Percentiles rank a stretch among this genome's conserved stretches.
Evolutionary conservation across 2,888 invertebrate genomes (phyloP).

Genomic region (Mythimna lalbum): DNA sequence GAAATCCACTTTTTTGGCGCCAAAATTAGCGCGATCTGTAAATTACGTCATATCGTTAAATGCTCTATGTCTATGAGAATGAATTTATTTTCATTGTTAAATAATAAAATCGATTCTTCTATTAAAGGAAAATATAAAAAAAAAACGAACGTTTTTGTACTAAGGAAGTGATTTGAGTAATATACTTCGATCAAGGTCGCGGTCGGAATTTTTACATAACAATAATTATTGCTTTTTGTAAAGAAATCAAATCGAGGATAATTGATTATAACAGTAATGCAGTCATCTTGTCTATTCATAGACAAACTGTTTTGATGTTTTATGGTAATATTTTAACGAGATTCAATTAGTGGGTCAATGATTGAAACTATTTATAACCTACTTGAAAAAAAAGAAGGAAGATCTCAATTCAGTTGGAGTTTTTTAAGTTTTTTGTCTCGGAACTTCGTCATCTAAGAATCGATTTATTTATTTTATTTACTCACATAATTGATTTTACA

Average conservation of each 20-base stretch:
- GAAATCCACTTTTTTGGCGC: conserved; percentile 7
- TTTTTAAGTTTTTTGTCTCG: no score
- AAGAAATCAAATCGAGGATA: conserved; percentile 44
- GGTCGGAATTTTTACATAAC: conserved; percentile 51
- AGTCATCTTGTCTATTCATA: conserved; percentile 28
- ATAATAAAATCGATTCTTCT: conserved; percentile 21
- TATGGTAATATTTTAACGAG: not conserved
- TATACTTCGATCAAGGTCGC: conserved; percentile 53
- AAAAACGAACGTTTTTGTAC: conserved; percentile 61
- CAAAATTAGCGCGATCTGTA: conserved; percentile 16
- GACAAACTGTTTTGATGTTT: conserved; percentile 26
- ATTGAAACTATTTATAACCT: conserved; percentile 3
- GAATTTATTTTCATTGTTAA: conserved; percentile 50
- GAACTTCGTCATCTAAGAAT: no score
- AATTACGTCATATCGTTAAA: conserved; percentile 35
- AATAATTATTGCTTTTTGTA: conserved; percentile 58
- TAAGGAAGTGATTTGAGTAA: conserved; percentile 67
- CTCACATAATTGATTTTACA: no score
- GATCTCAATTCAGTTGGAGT: no score
- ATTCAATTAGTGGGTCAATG: conserved; percentile 10
- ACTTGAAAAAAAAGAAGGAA: no score
- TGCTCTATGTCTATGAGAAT: conserved; percentile 32
- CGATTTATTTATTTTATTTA: no score
- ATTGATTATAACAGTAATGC: conserved; percentile 30
- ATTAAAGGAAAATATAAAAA: conserved; percentile 46